These are phyloP conservation scores for Nettapus auritus DNA, from an alignment of 2,113 vertebrate species.

Conservation along the genomic window DNA sequence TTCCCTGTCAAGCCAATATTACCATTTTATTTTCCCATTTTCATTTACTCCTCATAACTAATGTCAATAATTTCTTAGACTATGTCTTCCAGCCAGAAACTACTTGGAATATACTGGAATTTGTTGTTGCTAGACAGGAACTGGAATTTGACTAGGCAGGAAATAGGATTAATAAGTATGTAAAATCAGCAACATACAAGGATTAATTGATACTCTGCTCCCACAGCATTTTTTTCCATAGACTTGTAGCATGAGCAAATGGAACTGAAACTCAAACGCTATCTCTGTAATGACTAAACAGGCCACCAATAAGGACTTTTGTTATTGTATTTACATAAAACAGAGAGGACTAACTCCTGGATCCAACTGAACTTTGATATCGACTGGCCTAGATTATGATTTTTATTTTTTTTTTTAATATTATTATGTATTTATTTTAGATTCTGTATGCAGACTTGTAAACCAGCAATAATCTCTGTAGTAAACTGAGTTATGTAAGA, in stretches of 20 bases:
- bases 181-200: neutral
- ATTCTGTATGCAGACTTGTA: neutral
- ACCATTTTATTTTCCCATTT: neutral
- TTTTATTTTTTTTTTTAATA: neutral
- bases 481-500: neutral
- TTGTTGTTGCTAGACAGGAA: neutral
- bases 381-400: neutral
- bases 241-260: neutral
- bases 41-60: neutral
- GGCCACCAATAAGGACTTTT: neutral
- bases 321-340: neutral
- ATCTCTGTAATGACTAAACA: neutral
- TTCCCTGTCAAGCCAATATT: neutral
- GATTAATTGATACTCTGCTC: neutral
- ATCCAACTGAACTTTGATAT: neutral
- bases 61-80: neutral
- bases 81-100: neutral
- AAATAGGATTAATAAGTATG: neutral
- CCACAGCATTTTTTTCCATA: neutral
- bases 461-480: neutral
- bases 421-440: too few relatives aligned
- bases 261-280: neutral
- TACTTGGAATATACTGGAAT: neutral
- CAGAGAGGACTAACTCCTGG: neutral
- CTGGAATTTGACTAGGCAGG: neutral